Base-by-base conservation (phyloP, 2,888 invertebrate species). In the Sclerodermus sp. region DNA sequence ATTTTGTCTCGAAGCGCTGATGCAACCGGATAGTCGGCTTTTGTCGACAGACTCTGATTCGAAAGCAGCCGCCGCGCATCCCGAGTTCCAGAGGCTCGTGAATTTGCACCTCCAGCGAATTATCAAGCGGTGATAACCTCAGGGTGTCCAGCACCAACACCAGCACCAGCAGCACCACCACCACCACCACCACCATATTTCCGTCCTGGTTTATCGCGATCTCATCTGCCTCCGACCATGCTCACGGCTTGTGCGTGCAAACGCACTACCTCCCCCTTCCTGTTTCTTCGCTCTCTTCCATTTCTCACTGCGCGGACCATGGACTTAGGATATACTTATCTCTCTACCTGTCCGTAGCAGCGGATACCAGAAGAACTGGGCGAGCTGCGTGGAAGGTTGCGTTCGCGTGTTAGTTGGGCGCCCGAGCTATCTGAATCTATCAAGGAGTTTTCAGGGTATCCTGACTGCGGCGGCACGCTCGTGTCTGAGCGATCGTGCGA, bases 351-450 rank as follows among this genome's bases (percentile, higher is more conserved):
- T 10, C 10, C 10, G 6, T 30, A 9, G 30, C 30, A 10, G 10
- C 10, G 8, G 30, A 6, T 6, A 10, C 30, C 8, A 30, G 30
- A 30, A 30, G 10, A 30, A 30, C 30, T 30, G n/a, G n/a, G n/a
- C n/a, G n/a, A n/a, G n/a, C n/a, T n/a, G n/a, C n/a, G n/a, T n/a
- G n/a, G n/a, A n/a, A n/a, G n/a, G n/a, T n/a, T n/a, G 66, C 69
- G 39, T 69, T 67, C 64, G 57, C 67, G 57, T 67, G 67, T 68
- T 62, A 53, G 53, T 57, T 49, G 50, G 51, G 51, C 49, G 52
- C 48, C 44, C 43, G 49, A 51, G 56, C 49, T 58, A 66, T 68
- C 64, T 59, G 59, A 68, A 67, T 70, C 65, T 66, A 70, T 68
- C 64, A 58, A 53, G 56, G 50, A 64, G 45, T 63, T 68, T 68